These are phyloP conservation scores for Nymphalis urticae DNA, from an alignment of 2,888 invertebrate genomes.

Conservation along the genomic window DNA sequence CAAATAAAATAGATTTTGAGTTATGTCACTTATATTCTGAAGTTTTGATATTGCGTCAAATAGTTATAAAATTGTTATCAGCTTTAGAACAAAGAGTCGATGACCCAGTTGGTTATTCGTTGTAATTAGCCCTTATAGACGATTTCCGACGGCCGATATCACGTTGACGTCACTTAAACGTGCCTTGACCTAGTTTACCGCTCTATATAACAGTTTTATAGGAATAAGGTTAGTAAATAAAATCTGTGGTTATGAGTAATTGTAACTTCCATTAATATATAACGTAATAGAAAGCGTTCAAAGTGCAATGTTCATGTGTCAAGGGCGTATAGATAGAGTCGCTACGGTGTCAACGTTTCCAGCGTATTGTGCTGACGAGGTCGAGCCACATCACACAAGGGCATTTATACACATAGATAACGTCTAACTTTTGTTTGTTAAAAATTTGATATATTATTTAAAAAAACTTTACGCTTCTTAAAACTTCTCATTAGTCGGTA, in stretches of 20 bases:
- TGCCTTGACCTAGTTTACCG: slow-evolving; percentile 64
- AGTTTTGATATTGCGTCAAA: slow-evolving; percentile 18
- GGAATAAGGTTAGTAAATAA: slow-evolving; percentile 50
- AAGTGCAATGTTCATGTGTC: slow-evolving; percentile 37
- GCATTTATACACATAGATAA: slow-evolving; percentile 39
- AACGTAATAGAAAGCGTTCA: slow-evolving; percentile 37
- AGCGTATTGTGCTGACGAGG: slow-evolving; percentile 44
- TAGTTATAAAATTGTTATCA: slow-evolving; percentile 50
- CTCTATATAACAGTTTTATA: slow-evolving; percentile 47
- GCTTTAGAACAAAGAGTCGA: slow-evolving; percentile 66
- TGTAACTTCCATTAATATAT: slow-evolving; percentile 23
- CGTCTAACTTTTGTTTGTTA: slow-evolving; percentile 5
- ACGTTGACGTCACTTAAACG: slow-evolving; percentile 57
- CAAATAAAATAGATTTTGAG: background rate
- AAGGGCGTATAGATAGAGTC: slow-evolving; percentile 36
- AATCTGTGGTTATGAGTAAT: slow-evolving; percentile 34
- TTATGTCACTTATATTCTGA: too few species aligned
- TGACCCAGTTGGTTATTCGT: slow-evolving; percentile 63
- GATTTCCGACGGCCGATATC: slow-evolving; percentile 51
- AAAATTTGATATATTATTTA: slow-evolving; percentile 1
- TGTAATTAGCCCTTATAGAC: slow-evolving; percentile 62
- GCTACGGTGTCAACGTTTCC: slow-evolving; percentile 32
- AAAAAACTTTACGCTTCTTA: background rate
- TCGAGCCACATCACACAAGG: slow-evolving; percentile 56
- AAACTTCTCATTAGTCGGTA: too few species aligned